A percentile compares a stretch with the other conserved stretches of the same genome.
Conservation (phyloP, 2,888 invertebrate species). For the Acanthosepion esculentum region DNA sequence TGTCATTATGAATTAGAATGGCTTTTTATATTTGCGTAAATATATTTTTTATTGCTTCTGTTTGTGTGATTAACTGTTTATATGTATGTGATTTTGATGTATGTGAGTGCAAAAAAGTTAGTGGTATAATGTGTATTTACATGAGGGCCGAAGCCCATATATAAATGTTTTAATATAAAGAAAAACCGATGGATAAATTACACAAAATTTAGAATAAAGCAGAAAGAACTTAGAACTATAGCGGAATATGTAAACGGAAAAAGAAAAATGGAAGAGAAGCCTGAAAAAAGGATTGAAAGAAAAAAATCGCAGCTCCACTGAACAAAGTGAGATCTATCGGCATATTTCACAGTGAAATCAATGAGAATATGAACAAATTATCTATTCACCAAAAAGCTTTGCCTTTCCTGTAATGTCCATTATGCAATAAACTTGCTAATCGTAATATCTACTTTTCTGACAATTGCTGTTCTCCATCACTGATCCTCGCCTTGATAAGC, state of each 20-base stretch:
- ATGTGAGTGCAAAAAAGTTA: neutral
- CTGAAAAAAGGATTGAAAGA: neutral
- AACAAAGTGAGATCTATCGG: neutral
- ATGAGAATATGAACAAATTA: slow-evolving; percentile 33
- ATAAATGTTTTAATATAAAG: neutral
- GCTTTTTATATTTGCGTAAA: neutral
- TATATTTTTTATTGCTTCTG: neutral
- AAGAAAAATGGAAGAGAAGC: neutral
- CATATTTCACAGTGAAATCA: neutral
- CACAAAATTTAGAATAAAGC: neutral
- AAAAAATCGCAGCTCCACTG: neutral
- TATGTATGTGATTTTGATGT: neutral
- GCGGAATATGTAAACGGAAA: neutral
- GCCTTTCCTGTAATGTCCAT: neutral
- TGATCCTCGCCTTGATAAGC: neutral
- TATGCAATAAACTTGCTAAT: slow-evolving; percentile 2
- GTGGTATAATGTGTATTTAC: neutral
- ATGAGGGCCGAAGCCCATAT: neutral
- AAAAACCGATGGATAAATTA: neutral
- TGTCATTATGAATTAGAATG: neutral
- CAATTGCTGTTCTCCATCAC: neutral
- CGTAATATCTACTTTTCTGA: neutral
- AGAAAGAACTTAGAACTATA: neutral
- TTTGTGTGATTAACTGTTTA: neutral
- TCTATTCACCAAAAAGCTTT: neutral